Conservation (phyloP, 2,797 vertebrate species). For the Denticeps clupeoides region DNA sequence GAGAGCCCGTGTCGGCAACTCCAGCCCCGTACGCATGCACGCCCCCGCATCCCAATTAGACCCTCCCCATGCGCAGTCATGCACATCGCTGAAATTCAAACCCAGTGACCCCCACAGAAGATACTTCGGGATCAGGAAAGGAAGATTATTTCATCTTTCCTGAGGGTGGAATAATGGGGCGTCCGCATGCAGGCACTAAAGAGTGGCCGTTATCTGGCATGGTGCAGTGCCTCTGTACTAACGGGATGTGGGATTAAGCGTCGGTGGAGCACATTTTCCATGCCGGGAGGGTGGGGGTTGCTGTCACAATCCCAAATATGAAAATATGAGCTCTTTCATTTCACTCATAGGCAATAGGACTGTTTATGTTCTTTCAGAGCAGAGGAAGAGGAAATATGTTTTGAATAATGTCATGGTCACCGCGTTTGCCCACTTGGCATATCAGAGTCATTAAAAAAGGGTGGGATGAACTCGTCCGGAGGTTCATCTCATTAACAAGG, state of each 20-base stretch:
- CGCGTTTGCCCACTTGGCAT: constrained; percentile 50
- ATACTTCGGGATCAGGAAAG: constrained; percentile 31
- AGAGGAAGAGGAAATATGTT: constrained; percentile 41
- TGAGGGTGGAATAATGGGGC: constrained; percentile 18
- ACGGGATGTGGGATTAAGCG: too few species aligned
- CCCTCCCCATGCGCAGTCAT: constrained; percentile 46
- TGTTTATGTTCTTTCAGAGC: constrained; percentile 32
- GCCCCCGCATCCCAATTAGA: constrained; percentile 37
- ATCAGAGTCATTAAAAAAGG: constrained; percentile 57
- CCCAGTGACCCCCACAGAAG: constrained; percentile 34
- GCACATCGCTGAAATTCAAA: constrained; percentile 48
- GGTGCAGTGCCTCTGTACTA: too few species aligned
- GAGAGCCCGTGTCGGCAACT: constrained; percentile 32
- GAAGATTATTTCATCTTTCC: constrained; percentile 37
- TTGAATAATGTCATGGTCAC: constrained; percentile 27
- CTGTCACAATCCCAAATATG: too few species aligned
- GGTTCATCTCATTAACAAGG: constrained; percentile 48
- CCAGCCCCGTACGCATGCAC: constrained; percentile 24
- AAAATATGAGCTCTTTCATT: too few species aligned
- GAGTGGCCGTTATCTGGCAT: too few species aligned
- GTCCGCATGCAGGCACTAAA: not conserved
- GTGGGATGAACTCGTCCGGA: constrained; percentile 43
- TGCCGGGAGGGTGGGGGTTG: too few species aligned
- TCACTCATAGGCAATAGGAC: constrained; percentile 25
- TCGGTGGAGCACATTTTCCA: too few species aligned